Evolutionary conservation across 35 echinoderm and acorn worm genomes (phyloP).

Genomic region (Apostichopus parvimensis): DNA sequence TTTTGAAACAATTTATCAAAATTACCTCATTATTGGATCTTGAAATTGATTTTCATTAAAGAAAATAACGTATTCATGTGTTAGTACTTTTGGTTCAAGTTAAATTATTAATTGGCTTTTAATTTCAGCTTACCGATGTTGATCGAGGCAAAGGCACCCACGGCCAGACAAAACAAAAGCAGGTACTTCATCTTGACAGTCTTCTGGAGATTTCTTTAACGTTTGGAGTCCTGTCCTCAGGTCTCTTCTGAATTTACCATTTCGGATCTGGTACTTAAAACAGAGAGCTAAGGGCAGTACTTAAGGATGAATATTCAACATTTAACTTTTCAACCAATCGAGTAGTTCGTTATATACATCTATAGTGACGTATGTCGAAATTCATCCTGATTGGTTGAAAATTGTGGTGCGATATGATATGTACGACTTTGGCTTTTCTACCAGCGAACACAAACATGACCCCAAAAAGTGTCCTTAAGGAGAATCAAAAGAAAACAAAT

Average conservation of each 20-base stretch:
- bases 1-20: no score
- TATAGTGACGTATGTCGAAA: neutral
- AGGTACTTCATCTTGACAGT: conserved; percentile 20
- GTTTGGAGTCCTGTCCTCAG: conserved; percentile 3
- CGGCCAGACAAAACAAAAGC: conserved; percentile 19
- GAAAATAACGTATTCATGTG: no score
- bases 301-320: conserved; percentile 16
- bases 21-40: no score
- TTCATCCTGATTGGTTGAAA: neutral
- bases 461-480: neutral
- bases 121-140: neutral
- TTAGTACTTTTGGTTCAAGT: no score
- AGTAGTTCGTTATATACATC: conserved; percentile 4
- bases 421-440: neutral
- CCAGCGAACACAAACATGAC: neutral
- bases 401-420: neutral
- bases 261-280: conserved; percentile 19
- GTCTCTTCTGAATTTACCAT: neutral
- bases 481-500: neutral
- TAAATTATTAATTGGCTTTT: no score
- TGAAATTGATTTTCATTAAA: no score
- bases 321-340: conserved; percentile 21
- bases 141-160: conserved; percentile 9
- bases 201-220: neutral
- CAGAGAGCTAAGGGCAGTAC: neutral